A percentile compares a stretch with the other conserved stretches of the same genome.
phyloP scores from a whole-genome alignment of 1,140 invertebrate genomes.

The Alviniconcha marisindica region DNA sequence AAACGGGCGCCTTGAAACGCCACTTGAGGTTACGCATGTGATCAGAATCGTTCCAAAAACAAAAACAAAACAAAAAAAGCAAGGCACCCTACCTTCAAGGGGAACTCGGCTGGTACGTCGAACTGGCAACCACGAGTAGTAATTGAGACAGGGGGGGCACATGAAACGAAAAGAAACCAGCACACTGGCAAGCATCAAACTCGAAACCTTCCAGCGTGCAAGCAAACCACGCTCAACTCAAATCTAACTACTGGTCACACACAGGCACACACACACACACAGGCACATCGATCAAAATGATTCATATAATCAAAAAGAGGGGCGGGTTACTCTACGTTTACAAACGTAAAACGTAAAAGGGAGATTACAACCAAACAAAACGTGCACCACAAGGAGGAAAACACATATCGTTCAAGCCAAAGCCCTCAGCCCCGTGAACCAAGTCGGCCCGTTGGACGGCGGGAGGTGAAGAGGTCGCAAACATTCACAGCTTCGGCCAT shows the following conservation, averaged over 20 bases:
- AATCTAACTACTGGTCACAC: background rate
- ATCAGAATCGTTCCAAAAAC: too few species aligned
- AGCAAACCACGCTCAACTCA: background rate
- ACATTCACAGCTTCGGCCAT: too few species aligned
- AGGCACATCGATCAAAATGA: slow-evolving; percentile 9
- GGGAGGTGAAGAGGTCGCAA: background rate
- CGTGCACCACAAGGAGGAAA: too few species aligned
- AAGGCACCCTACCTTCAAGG: slow-evolving; percentile 35
- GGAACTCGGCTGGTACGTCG: slow-evolving; percentile 33
- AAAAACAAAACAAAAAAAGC: too few species aligned
- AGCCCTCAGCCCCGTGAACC: too few species aligned
- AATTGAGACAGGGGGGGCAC: background rate
- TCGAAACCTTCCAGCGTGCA: slow-evolving; percentile 2
- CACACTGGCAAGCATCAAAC: slow-evolving; percentile 30
- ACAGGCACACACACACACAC: slow-evolving; percentile 1
- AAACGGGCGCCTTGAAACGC: too few species aligned
- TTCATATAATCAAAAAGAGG: slow-evolving; percentile 8
- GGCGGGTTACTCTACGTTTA: slow-evolving; percentile 17
- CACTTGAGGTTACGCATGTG: too few species aligned
- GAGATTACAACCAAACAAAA: slow-evolving; percentile 19
- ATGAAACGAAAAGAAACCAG: slow-evolving; percentile 43
- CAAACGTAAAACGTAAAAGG: background rate
- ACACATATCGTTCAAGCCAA: too few species aligned
- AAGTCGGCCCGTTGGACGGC: background rate
- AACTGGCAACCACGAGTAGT: slow-evolving; percentile 23